phyloP scores from a whole-genome alignment of 2,888 invertebrate genomes.

The Melanostoma mellinum region DNA sequence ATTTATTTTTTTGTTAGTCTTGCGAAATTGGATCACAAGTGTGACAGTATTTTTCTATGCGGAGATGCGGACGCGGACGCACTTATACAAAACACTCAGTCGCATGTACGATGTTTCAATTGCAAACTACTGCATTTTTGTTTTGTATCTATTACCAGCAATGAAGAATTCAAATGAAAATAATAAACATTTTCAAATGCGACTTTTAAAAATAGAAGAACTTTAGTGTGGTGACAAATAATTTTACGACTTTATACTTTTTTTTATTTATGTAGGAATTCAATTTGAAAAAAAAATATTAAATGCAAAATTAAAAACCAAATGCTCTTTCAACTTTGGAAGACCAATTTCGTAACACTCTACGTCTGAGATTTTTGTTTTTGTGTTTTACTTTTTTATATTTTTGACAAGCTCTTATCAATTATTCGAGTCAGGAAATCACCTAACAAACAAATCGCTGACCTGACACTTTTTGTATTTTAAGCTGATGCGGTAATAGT shows the following conservation, averaged over 20 bases:
- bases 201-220: constrained; percentile 30
- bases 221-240: constrained; percentile 1
- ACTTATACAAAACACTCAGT: constrained; percentile 6
- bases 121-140: constrained; percentile 8
- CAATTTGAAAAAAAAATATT: not conserved
- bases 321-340: constrained; percentile 36
- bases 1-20: not conserved
- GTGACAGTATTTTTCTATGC: not conserved
- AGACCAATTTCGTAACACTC: constrained; percentile 66
- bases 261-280: not conserved
- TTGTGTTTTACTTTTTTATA: not conserved
- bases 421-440: constrained; percentile 25
- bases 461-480: constrained; percentile 26
- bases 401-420: constrained; percentile 47
- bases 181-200: constrained; percentile 21
- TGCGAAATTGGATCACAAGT: constrained; percentile 12
- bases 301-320: constrained; percentile 4
- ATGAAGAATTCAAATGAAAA: constrained; percentile 29
- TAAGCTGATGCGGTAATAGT: constrained; percentile 30
- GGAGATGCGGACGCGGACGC: constrained; percentile 11
- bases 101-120: constrained; percentile 15
- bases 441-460: constrained; percentile 19
- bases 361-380: constrained; percentile 26
- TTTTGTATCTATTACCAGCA: constrained; percentile 37
- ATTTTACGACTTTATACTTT: constrained; percentile 3